phyloP scores from a whole-genome alignment of 2,888 invertebrate genomes.

The Drosophila melanocephala region DNA sequence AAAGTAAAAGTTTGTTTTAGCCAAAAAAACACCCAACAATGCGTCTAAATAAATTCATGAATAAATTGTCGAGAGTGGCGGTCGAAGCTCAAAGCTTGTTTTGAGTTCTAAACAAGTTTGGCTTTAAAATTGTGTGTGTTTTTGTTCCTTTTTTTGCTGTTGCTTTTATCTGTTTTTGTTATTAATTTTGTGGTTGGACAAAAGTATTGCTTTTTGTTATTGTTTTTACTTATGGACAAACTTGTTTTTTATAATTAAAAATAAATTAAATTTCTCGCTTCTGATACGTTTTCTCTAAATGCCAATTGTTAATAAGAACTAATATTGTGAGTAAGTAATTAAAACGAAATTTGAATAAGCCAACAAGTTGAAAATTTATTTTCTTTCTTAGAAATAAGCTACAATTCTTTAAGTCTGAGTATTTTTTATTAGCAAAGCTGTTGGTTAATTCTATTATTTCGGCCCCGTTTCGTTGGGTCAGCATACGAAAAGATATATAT shows the following conservation, averaged over 20 bases:
- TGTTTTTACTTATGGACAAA: constrained; percentile 8
- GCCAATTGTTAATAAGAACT: neutral
- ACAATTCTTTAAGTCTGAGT: neutral
- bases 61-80: constrained; percentile 53
- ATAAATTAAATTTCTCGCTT: constrained; percentile 1
- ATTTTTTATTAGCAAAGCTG: neutral
- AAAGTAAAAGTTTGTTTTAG: constrained; percentile 76
- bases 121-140: constrained; percentile 6
- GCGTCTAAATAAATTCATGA: constrained; percentile 63
- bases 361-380: neutral
- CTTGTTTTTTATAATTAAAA: constrained; percentile 21
- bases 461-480: constrained; percentile 15
- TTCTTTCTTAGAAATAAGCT: neutral
- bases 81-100: constrained; percentile 30
- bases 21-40: constrained; percentile 51
- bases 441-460: constrained; percentile 2
- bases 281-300: constrained; percentile 15
- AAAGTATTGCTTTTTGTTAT: constrained; percentile 11
- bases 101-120: constrained; percentile 69
- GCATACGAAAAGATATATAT: neutral
- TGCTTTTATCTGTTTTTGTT: constrained; percentile 17
- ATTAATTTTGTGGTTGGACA: constrained; percentile 50
- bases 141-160: constrained; percentile 22
- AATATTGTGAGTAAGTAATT: neutral
- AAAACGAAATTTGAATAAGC: neutral